Conservation (phyloP, 2,888 invertebrate species). For the Drosophila mimetica region DNA sequence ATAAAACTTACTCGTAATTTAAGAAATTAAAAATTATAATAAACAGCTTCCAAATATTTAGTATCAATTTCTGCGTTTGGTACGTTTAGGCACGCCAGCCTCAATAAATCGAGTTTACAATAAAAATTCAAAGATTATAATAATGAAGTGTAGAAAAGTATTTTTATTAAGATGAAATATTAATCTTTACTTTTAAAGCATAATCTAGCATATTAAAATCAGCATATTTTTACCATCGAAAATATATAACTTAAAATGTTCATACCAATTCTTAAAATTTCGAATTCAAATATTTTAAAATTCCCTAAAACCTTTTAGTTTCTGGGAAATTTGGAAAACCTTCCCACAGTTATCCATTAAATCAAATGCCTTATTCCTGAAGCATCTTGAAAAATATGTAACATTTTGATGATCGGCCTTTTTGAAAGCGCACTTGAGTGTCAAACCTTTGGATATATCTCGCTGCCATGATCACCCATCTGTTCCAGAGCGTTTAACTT, state of each 20-base stretch:
- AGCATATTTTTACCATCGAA: too few species aligned
- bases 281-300: neutral
- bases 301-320: neutral
- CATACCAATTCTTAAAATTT: neutral
- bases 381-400: neutral
- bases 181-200: too few species aligned
- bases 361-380: neutral
- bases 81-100: too few species aligned
- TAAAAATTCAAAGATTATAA: too few species aligned
- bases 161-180: too few species aligned
- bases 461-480: conserved; percentile 18
- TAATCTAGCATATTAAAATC: too few species aligned
- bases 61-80: neutral
- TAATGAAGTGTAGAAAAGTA: too few species aligned
- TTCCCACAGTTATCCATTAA: neutral
- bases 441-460: conserved; percentile 26
- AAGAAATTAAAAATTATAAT: too few species aligned
- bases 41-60: too few species aligned
- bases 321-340: neutral
- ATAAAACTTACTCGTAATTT: too few species aligned
- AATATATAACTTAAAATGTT: too few species aligned
- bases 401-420: conserved; percentile 8
- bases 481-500: conserved; percentile 28
- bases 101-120: too few species aligned
- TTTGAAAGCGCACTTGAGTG: conserved; percentile 18